These are phyloP conservation scores for Dastarcus helophoroides DNA, from an alignment of 2,888 invertebrate species.

Conservation along the genomic window DNA sequence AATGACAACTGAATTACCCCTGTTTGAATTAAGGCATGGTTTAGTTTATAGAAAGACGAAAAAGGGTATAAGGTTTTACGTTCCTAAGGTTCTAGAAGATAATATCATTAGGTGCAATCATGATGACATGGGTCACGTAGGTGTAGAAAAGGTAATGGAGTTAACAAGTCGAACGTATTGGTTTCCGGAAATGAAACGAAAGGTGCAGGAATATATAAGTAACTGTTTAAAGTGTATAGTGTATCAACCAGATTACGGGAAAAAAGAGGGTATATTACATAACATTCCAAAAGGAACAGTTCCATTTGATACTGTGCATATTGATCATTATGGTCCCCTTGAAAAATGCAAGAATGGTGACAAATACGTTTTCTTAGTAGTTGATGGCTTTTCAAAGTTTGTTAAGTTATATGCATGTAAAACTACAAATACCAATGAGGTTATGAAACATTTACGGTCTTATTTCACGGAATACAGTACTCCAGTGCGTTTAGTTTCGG, in stretches of 20 bases:
- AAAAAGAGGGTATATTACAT: conserved; percentile 20
- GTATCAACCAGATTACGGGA: conserved; percentile 15
- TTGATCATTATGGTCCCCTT: conserved; percentile 23
- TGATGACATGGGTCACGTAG: conserved; percentile 23
- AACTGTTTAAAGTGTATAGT: conserved; percentile 23
- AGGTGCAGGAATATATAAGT: conserved; percentile 16
- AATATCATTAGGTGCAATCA: conserved; percentile 9
- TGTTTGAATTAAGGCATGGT: conserved; percentile 17
- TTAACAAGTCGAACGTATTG: conserved; percentile 20
- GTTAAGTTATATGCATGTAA: conserved; percentile 17
- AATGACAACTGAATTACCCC: conserved; percentile 11
- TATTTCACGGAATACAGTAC: conserved; percentile 12
- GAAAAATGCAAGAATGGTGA: conserved; percentile 10
- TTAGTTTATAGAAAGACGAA: conserved; percentile 16
- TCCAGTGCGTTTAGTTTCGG: conserved; percentile 6
- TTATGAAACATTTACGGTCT: conserved; percentile 13
- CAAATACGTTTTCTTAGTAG: conserved; percentile 19
- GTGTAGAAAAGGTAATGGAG: conserved; percentile 20
- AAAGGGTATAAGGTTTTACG: conserved; percentile 13
- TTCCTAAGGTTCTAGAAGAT: conserved; percentile 16
- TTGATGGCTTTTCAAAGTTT: conserved; percentile 23
- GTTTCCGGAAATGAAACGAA: conserved; percentile 21
- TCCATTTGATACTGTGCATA: conserved; percentile 20
- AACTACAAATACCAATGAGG: conserved; percentile 13
- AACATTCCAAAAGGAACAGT: conserved; percentile 19